Evolutionary conservation across 2,113 vertebrate genomes (phyloP).

Genomic region (Salvelinus fontinalis): DNA sequence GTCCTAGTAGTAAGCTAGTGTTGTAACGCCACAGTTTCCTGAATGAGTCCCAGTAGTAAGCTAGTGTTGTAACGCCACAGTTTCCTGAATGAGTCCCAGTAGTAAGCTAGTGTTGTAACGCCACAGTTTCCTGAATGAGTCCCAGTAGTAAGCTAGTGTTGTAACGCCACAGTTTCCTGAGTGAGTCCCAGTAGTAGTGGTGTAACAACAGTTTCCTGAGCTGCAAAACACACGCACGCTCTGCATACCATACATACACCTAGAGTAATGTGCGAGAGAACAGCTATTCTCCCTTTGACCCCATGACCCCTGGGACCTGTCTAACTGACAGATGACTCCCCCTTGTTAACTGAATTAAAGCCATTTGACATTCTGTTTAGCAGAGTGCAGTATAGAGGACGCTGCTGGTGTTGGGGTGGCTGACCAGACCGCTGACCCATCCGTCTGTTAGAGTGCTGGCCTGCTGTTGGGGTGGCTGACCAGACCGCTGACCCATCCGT

Average conservation of each 20-base stretch:
- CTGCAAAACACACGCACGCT: no score
- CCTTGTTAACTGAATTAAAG: neutral
- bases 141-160: neutral
- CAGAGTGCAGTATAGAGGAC: neutral
- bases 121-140: constrained; percentile 3
- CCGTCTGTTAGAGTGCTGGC: no score
- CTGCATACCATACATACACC: constrained; percentile 2
- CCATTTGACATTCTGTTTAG: neutral
- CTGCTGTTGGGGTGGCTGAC: no score
- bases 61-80: neutral
- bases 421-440: no score
- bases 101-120: neutral
- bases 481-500: no score
- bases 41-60: constrained; percentile 4
- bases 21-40: neutral
- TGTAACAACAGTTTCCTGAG: constrained; percentile 2
- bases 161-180: neutral
- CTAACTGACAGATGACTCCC: neutral
- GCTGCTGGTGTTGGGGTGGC: no score
- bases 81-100: constrained; percentile 1
- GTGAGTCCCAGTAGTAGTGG: neutral
- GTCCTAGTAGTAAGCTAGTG: neutral
- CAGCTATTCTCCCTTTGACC: constrained; percentile 19
- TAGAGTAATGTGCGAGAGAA: constrained; percentile 45
- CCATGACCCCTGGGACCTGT: constrained; percentile 3